Evolutionary conservation across 2,888 invertebrate genomes (phyloP).

Genomic region (Perdita meconis): DNA sequence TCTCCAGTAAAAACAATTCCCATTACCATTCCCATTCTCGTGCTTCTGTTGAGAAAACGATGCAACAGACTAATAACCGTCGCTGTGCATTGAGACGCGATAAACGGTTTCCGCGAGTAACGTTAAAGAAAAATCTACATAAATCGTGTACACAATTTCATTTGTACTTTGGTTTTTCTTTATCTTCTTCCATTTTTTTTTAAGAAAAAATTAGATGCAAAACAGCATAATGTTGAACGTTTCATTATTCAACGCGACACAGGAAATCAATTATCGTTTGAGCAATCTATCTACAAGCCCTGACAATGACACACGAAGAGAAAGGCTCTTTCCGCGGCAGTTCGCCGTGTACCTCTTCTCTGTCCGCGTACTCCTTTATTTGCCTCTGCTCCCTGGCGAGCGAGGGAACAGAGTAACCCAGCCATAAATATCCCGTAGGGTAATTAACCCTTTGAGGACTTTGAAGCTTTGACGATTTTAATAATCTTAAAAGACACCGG

Average conservation of each 20-base stretch:
- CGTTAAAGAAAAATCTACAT: not conserved
- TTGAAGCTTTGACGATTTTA: constrained; percentile 82
- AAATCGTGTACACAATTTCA: too few relatives aligned
- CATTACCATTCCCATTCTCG: too few relatives aligned
- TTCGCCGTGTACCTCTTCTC: constrained; percentile 59
- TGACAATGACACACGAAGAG: constrained; percentile 64
- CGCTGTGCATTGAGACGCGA: not conserved
- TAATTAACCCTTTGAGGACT: constrained; percentile 84
- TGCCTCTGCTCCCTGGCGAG: constrained; percentile 68
- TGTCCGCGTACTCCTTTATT: constrained; percentile 68
- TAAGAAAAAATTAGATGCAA: not conserved
- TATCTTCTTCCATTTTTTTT: not conserved
- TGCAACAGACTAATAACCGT: too few relatives aligned
- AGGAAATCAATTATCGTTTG: constrained; percentile 57
- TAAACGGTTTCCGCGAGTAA: not conserved
- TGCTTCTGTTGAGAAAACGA: too few relatives aligned
- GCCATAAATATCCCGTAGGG: constrained; percentile 81
- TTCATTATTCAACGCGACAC: constrained; percentile 41
- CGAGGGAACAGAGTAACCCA: constrained; percentile 73
- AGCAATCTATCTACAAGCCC: constrained; percentile 51
- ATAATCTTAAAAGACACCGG: constrained; percentile 82
- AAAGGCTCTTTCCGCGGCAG: constrained; percentile 61
- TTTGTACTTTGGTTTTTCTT: not conserved
- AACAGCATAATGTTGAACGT: constrained; percentile 11
- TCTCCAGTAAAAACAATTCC: too few relatives aligned